Conservation (phyloP, 53 echinoderm and acorn worm species). For the Zoroaster sp. region DNA sequence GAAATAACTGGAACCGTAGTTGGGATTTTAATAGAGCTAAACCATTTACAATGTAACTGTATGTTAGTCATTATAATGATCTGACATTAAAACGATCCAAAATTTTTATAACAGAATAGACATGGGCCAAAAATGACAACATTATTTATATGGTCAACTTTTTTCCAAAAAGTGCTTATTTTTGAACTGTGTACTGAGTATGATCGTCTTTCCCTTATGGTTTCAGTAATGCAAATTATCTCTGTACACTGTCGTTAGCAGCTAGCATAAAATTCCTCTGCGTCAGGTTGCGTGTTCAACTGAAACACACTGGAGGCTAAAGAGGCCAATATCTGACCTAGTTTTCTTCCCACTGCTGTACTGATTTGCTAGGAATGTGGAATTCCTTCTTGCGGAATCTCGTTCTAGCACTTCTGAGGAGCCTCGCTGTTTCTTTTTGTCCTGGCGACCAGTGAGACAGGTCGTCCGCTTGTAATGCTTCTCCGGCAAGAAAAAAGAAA, state of each 20-base stretch:
- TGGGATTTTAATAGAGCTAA: too few relatives aligned
- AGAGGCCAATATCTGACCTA: background rate
- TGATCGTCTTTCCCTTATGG: background rate
- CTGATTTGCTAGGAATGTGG: background rate
- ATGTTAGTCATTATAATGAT: too few relatives aligned
- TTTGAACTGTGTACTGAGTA: too few relatives aligned
- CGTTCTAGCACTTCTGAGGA: background rate
- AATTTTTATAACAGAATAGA: too few relatives aligned
- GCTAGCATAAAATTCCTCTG: background rate
- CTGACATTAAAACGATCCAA: too few relatives aligned
- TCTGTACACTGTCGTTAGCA: background rate
- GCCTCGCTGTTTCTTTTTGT: background rate
- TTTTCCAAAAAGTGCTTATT: too few relatives aligned
- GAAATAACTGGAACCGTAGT: too few relatives aligned
- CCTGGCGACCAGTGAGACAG: background rate
- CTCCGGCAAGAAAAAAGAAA: background rate
- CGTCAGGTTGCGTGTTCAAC: background rate
- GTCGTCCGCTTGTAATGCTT: background rate
- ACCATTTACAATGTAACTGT: too few relatives aligned
- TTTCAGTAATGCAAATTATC: background rate
- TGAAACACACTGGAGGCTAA: background rate
- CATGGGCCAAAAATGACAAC: too few relatives aligned
- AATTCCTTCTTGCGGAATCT: background rate
- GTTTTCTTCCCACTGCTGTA: background rate
- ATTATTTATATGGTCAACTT: too few relatives aligned